A percentile compares a stretch with the other conserved stretches of the same genome.
Evolutionary conservation across 2,113 vertebrate genomes (phyloP).

Genomic region (Rhinichthys klamathensis): DNA sequence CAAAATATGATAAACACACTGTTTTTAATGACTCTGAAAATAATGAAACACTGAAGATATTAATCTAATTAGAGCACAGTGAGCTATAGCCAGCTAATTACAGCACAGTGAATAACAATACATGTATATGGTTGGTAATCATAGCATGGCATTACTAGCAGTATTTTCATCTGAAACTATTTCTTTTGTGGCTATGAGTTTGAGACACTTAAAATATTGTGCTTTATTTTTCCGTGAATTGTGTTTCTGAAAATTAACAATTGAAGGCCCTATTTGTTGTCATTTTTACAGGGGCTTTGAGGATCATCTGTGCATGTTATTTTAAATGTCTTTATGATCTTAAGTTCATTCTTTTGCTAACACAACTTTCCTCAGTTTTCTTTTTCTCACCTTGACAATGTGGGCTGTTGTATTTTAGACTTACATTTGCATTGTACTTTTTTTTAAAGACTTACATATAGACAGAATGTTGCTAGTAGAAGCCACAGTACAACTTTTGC

Average conservation of each 20-base stretch:
- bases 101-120: slow-evolving; percentile 9
- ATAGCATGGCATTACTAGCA: background rate
- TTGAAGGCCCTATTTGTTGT: background rate
- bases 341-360: background rate
- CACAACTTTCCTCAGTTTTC: background rate
- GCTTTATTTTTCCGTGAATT: background rate
- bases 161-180: background rate
- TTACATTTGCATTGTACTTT: background rate
- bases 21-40: background rate
- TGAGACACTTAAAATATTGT: background rate
- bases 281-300: too few relatives aligned
- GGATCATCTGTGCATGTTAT: background rate
- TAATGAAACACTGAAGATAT: background rate
- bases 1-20: background rate
- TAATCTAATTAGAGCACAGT: background rate
- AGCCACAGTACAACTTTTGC: background rate
- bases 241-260: background rate
- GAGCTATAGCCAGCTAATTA: background rate
- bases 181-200: background rate
- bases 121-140: background rate
- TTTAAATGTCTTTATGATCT: background rate
- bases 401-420: background rate
- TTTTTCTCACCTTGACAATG: background rate
- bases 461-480: background rate
- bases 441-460: background rate